These are phyloP conservation scores for Neoaliturus tenellus DNA, from an alignment of 2,888 invertebrate genomes.

Conservation along the genomic window DNA sequence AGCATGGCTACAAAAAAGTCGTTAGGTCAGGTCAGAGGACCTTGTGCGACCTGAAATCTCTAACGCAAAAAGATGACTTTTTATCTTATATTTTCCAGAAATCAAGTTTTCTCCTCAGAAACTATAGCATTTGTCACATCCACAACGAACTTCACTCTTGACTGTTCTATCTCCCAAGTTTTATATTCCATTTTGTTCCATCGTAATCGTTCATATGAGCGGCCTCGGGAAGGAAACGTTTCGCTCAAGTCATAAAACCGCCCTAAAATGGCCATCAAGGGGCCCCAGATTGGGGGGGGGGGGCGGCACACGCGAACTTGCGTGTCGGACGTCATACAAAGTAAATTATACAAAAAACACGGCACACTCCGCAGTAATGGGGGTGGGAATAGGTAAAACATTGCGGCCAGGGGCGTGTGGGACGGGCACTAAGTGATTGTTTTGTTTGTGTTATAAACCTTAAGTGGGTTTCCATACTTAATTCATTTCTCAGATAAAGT, in stretches of 20 bases:
- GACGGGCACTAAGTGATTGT: constrained; percentile 19
- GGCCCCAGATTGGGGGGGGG: neutral
- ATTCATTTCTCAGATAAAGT: no score
- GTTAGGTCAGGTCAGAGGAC: no score
- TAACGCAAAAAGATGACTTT: no score
- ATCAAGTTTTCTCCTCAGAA: no score
- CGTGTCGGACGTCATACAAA: neutral
- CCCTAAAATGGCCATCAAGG: neutral
- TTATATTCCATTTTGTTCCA: constrained; percentile 9
- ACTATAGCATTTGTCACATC: no score
- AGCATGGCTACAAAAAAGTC: no score
- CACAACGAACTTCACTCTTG: no score
- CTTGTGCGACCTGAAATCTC: no score
- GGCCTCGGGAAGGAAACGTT: constrained; percentile 26
- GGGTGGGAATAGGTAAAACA: constrained; percentile 14
- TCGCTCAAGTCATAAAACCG: constrained; percentile 12
- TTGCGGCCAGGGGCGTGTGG: neutral
- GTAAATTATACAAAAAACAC: constrained; percentile 40
- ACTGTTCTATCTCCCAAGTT: no score
- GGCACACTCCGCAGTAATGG: constrained; percentile 25
- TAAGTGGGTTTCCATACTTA: no score
- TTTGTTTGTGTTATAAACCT: neutral
- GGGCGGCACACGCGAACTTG: neutral
- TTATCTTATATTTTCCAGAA: no score
- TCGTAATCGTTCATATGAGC: constrained; percentile 34